Evolutionary conservation across 2,888 invertebrate species (phyloP), one percentile per base, ranked within the genome.

Genomic region (Diaphora mendica): DNA sequence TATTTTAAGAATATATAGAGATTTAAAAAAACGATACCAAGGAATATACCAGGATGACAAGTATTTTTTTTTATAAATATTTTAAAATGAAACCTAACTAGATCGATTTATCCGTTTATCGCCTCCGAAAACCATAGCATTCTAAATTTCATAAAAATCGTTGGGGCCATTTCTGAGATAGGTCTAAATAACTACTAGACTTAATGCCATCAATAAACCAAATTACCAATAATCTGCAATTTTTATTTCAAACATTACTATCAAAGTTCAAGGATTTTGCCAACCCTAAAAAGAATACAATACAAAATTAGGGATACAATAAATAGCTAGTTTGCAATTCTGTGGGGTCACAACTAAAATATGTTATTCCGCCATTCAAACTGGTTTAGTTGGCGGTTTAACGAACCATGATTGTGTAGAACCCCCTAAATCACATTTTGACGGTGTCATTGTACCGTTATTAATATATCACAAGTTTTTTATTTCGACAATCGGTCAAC

Each of bases 341-440:
- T 80, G 87, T 86, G 87, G 91, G 90, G 86, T 82, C 75, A 86
- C 79, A 70, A 80, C 85, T 85, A 88, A 89, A 92, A 90, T 91
- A 91, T 91, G 91, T 89, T 87, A 82, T 78, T 81, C 81, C 80
- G 79, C 86, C 84, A 87, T 35, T 82, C 87, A 87, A 80, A 82
- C 82, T 79, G 85, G 88, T 86, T 91, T 90, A 88, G 89, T 93
- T 87, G 85, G 87, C 83, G 87, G 90, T 91, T 91, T 93, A 95
- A 95, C 93, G 94, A 94, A 94, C 90, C 94, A 85, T 93, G 91
- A 93, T 95, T 95, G 93, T 93, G 89, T 89, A 87, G 88, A 88
- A 88, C 92, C 91, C 94, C 88, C 86, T 88, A 89, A 91, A 92
- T 92, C 90, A 86, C 82, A 94, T 92, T 94, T 88, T 88, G 88